Evolutionary conservation across 2,797 vertebrate species (phyloP), one percentile per base, ranked within the genome.

Genomic region (Nasua narica): DNA sequence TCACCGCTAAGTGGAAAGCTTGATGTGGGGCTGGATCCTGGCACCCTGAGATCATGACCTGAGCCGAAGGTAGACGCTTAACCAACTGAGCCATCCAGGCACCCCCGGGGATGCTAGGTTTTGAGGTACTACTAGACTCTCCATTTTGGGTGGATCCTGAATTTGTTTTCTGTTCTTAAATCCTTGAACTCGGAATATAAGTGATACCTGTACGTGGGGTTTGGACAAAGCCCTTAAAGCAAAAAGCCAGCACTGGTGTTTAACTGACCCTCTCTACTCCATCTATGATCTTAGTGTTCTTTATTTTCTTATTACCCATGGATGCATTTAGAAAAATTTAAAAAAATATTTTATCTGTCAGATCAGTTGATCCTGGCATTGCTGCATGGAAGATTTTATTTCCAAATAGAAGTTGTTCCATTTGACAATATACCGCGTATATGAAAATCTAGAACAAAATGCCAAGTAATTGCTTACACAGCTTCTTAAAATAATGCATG

Each of bases 401-500:
- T 96, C 83, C 29, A 87, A 97, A 92, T 23, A 88, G 11, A 60
- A 69, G 50, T 83, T 58, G 32, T 91, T 83, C 56, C 76, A 67
- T 87, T 89, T 91, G 65, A 92, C 76, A 90, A 94, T 74, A 90
- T 32, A 58, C 4, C 40, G 29, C 23, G 67, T 78, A 46, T 16
- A 62, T n/a, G 65, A 95, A 95, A 90, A 90, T 79, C 74, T 94
- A 86, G 87, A 90, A 92, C 85, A 96, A 91, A 97, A 70, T 90
- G 78, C 43, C 52, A 6, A 92, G 54, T 92, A 97, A 95, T 97
- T 69, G 54, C 70, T 96, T 91, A 85, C 69, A 91, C 0, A 21
- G 27, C 91, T 97, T 95, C 90, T 94, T 96, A 96, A 97, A 94
- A 94, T 89, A 96, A 96, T 84, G 25, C 70, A 70, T 89, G n/a